Evolutionary conservation across 2,797 vertebrate genomes (phyloP), one percentile per base, ranked within the genome.

Genomic region (Hephaestus fuliginosus): DNA sequence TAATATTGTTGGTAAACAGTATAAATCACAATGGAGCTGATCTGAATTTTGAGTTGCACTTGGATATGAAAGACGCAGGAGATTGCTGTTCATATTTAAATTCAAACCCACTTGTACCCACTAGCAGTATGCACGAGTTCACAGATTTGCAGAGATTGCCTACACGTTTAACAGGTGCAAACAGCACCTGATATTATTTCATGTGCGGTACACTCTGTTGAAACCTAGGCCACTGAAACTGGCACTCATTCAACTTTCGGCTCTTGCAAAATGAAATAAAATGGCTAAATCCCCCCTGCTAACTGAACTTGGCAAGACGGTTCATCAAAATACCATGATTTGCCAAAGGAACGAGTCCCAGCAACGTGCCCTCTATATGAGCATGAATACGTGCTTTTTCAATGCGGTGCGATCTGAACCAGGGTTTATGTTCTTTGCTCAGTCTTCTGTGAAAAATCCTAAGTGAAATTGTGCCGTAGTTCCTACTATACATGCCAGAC

Each of bases 211-310:
- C 62, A 70, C 62, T 82, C 63, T n/a, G 60, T 28, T 81, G 20
- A 79, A 81, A 76, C 55, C 55, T 46, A 81, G 60, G 60, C 70
- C 48, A 70, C 43, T 30, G 39, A 79, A 73, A 64, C 53, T 84
- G 81, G 74, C 82, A 53, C 1, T 28, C 1, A 81, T 77, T 30
- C 76, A 69, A 65, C 46, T 57, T 80, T 80, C 82, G 73, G 56
- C 66, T 71, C n/a, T 43, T 52, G 53, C 64, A 66, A 87, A 89
- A 81, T 61, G 18, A 75, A 84, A 85, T 80, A 69, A 79, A 90
- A 82, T 1, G 0, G 36, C 71, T 68, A 68, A 73, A 84, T 74
- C 46, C 69, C 52, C 66, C 49, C 7, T 30, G 58, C 57, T 73
- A 73, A 70, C 52, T 62, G 44, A 76, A 82, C 74, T 68, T 81